Evolutionary conservation across 2,888 invertebrate species (phyloP), one percentile per base, ranked within the genome.

Genomic region (Carterocephalus palaemon): DNA sequence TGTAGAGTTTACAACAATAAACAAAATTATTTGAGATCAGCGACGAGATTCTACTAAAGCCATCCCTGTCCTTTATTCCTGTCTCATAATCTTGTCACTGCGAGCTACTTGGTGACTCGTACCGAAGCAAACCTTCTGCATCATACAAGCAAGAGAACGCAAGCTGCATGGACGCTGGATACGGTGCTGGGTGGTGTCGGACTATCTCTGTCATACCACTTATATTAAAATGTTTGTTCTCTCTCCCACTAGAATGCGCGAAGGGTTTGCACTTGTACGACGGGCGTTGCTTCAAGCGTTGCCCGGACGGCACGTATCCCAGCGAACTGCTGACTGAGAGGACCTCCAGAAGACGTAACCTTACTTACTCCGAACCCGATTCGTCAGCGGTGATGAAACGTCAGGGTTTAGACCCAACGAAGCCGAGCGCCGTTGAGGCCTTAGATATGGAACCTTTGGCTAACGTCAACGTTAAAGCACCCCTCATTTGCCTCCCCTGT

Each of bases 231-330:
- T 62, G 51, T 73, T 59, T 85, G 71, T 80, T 76, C 78, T 86
- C 64, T 77, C 72, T 77, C 77, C 70, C 87, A 89, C 60, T 91
- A 93, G 93, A 90, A 73, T 93, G 93, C 81, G 77, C 79, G 62
- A 82, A 84, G 63, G 88, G 88, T 64, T 88, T 89, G 69, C 88
- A 89, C 70, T 86, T 91, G 63, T 87, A 87, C 76, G 82, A 89
- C 60, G 90, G 90, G 50, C 76, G 76, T 60, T 93, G 93, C 78
- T 79, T 88, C 61, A 64, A 70, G 42, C 72, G 70, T 48, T 93
- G 93, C 70, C 91, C 91, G 26, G 75, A 64, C 42, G 77, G 79
- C 52, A 85, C 85, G 20, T 88, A 79, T 67, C 75, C 83, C 62
- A 83, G 78, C 63, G 82, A 82, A 61, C 64, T 75, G 29, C 58